Percentiles rank a stretch among this genome's conserved stretches.
Evolutionary conservation across 2,888 invertebrate genomes (phyloP).

Genomic region (Amphipyra tragopoginis): DNA sequence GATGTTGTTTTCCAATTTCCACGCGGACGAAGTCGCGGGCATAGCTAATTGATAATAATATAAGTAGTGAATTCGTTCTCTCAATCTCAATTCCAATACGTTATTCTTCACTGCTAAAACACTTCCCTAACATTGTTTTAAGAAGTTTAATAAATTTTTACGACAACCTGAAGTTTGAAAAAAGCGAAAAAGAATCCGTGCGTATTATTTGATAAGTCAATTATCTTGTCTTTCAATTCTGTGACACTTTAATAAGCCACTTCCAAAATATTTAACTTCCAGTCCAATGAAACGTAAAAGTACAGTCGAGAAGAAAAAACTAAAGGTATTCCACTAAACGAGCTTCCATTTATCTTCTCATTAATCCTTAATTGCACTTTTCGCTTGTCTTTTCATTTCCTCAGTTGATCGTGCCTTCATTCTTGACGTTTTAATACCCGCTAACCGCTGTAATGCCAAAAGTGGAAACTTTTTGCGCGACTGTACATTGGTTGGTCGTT

Average conservation of each 20-base stretch:
- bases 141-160: not conserved
- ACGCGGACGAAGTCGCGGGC: too few species aligned
- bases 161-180: too few species aligned
- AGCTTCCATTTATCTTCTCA: conserved; percentile 36
- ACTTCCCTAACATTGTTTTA: not conserved
- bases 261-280: conserved; percentile 7
- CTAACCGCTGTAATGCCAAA: conserved; percentile 24
- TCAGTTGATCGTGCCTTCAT: conserved; percentile 18
- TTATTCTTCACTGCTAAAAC: not conserved
- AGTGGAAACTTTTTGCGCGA: conserved; percentile 17
- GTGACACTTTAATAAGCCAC: conserved; percentile 19
- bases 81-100: too few species aligned
- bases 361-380: conserved; percentile 43
- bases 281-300: not conserved
- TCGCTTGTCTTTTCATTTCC: conserved; percentile 48
- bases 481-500: conserved; percentile 17
- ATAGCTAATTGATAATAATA: too few species aligned
- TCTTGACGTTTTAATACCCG: conserved; percentile 41
- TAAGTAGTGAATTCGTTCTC: not conserved
- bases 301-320: conserved; percentile 9
- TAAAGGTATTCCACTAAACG: conserved; percentile 10
- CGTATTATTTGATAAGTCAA: conserved; percentile 30
- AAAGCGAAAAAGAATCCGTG: conserved; percentile 1
- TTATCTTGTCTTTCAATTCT: conserved; percentile 9
- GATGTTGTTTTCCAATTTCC: too few species aligned